Percentiles rank a stretch among this genome's conserved stretches.
phyloP scores from a whole-genome alignment of 2,113 vertebrate genomes.

The Dolichallabes microphthalmus region DNA sequence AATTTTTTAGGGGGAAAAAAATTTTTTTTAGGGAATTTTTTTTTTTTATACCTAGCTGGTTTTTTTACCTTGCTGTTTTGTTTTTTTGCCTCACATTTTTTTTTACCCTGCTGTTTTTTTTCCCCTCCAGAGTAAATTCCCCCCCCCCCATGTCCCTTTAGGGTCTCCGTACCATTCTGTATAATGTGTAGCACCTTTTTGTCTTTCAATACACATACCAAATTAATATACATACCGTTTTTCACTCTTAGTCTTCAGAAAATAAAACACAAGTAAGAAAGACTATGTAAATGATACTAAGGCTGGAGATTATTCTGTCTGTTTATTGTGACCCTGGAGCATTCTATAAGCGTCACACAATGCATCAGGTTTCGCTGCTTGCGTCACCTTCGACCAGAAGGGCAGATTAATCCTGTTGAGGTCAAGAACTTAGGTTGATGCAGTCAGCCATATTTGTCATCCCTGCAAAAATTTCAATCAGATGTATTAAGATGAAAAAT shows the following conservation, averaged over 20 bases:
- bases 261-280: neutral
- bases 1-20: no score
- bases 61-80: no score
- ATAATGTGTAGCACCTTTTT: neutral
- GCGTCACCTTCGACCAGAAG: neutral
- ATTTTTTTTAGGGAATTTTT: no score
- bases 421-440: constrained; percentile 4
- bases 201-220: neutral
- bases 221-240: neutral
- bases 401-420: neutral
- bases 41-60: no score
- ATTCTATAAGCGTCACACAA: neutral
- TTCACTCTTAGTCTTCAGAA: constrained; percentile 5
- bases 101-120: no score
- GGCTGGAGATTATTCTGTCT: constrained; percentile 27
- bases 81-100: no score
- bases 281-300: constrained; percentile 8
- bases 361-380: constrained; percentile 17
- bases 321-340: constrained; percentile 22
- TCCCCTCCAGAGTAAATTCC: no score
- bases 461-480: neutral
- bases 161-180: no score
- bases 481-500: neutral
- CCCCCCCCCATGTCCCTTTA: no score
- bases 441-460: neutral